A percentile compares a stretch with the other conserved stretches of the same genome.
phyloP scores from a whole-genome alignment of 2,797 vertebrate species.

The Spheniscus humboldti region DNA sequence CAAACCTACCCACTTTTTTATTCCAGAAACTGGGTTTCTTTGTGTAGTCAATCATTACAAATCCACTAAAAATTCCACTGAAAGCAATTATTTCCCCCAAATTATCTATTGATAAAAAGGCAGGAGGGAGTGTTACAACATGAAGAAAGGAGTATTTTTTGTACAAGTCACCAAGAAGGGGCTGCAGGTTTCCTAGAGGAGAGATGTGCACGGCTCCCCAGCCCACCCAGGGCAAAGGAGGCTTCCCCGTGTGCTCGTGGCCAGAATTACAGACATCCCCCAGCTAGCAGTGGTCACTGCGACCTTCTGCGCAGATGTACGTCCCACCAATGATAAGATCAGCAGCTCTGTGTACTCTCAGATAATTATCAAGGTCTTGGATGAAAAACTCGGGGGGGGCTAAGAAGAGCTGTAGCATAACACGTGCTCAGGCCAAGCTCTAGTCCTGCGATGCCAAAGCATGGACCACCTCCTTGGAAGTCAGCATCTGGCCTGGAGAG shows the following conservation, averaged over 20 bases:
- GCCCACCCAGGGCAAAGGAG: neutral
- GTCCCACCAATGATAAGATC: neutral
- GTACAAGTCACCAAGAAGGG: neutral
- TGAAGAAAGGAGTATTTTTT: neutral
- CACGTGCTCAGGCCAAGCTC: neutral
- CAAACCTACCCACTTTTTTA: neutral
- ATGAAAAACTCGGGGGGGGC: neutral
- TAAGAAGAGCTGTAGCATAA: neutral
- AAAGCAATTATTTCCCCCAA: neutral
- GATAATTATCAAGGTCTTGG: neutral
- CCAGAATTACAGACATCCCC: neutral
- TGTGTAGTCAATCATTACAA: neutral
- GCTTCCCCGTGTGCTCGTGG: neutral
- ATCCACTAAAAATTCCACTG: neutral
- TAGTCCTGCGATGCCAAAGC: neutral
- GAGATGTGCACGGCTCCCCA: rapidly evolving
- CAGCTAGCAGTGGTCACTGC: neutral
- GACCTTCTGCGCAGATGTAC: neutral
- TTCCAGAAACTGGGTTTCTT: neutral
- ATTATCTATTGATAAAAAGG: neutral
- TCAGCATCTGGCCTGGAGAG: neutral
- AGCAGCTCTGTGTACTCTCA: neutral
- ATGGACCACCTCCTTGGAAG: rapidly evolving
- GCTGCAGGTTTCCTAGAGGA: neutral
- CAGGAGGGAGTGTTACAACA: neutral